These are phyloP conservation scores for Psittacara wagleri DNA, from an alignment of 2,113 vertebrate genomes.

Conservation along the genomic window DNA sequence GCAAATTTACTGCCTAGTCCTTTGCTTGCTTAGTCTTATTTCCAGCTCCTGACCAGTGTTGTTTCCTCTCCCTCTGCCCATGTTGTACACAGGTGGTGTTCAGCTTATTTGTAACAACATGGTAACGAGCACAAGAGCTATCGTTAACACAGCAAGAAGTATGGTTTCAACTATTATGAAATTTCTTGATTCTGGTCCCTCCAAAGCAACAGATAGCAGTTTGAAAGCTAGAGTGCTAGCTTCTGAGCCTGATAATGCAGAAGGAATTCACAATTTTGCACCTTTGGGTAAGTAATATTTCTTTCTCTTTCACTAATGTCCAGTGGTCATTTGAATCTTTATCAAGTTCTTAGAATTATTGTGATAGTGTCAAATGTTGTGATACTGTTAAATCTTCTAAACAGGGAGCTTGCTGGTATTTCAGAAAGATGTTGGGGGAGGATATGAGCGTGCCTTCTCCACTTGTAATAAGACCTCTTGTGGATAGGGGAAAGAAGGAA, in stretches of 20 bases:
- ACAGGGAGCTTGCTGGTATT: background rate
- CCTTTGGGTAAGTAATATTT: conserved; percentile 83
- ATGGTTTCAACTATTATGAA: conserved; percentile 99
- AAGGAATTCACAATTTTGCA: conserved; percentile 98
- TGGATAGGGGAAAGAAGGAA: background rate
- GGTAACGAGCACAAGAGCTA: conserved; percentile 98
- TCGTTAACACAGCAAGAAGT: conserved; percentile 97
- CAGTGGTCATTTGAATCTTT: background rate
- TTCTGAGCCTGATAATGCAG: conserved; percentile 96
- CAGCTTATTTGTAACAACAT: conserved; percentile 99
- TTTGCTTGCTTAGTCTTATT: background rate
- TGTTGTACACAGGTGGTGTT: conserved; percentile 84
- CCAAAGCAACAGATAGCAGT: conserved; percentile 90
- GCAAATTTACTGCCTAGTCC: background rate
- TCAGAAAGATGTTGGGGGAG: background rate
- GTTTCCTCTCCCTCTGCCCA: fast-evolving
- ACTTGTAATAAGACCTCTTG: background rate
- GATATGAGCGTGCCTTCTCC: background rate
- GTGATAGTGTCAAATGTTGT: background rate
- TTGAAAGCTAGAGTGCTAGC: conserved; percentile 94
- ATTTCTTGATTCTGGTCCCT: conserved; percentile 94
- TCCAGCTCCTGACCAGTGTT: background rate
- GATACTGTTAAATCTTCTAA: background rate
- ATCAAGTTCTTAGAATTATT: background rate
- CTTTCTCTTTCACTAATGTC: background rate